Conservation (phyloP, 2,888 invertebrate species). For the Athripsodes cinereus region DNA sequence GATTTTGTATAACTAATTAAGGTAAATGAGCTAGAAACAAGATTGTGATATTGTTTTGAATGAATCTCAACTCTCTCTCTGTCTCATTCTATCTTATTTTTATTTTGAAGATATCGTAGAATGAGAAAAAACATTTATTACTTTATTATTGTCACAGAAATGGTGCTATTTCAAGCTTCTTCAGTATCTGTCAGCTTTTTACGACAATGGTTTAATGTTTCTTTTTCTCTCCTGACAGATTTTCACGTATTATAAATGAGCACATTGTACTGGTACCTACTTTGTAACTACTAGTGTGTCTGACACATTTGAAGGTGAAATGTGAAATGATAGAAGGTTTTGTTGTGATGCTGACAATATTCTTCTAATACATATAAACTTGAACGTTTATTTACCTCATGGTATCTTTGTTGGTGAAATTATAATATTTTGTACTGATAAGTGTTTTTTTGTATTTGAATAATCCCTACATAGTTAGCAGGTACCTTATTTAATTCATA, state of each 20-base stretch:
- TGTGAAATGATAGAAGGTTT: no score
- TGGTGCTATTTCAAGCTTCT: neutral
- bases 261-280: no score
- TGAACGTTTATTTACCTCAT: no score
- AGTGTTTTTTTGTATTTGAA: no score
- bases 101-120: neutral
- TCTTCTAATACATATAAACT: no score
- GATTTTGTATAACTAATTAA: slow-evolving; percentile 42
- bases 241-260: neutral
- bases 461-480: no score
- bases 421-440: no score
- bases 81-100: neutral
- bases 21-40: slow-evolving; percentile 54
- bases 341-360: no score
- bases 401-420: no score
- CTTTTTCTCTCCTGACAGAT: slow-evolving; percentile 29
- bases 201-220: slow-evolving; percentile 20
- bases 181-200: neutral
- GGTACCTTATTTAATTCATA: no score
- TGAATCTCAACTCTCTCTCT: slow-evolving; percentile 10
- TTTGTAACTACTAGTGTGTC: no score
- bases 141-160: neutral
- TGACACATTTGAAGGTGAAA: no score
- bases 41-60: slow-evolving; percentile 49
- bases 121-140: slow-evolving; percentile 20